Base-by-base conservation (phyloP, 2,113 vertebrate genomes). In the Nycticryphes semicollaris region DNA sequence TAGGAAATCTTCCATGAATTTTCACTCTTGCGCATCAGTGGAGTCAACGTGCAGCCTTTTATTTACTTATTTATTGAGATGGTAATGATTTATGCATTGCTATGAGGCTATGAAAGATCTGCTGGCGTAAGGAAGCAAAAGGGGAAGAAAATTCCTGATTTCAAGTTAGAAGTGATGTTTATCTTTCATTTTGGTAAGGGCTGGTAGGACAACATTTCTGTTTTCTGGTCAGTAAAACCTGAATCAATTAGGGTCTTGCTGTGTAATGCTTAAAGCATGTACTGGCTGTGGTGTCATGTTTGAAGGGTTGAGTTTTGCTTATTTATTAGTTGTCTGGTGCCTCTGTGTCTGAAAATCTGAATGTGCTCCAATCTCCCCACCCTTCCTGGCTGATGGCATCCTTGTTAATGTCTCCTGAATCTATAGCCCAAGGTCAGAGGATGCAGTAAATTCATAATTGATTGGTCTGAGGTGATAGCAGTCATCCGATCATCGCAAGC, bases 271-370 rank as follows among this genome's bases (percentile, higher is more conserved):
- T 8, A 7, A 14, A 43, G 68, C 53, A 9, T 8, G 43, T 33
- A 3, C 68, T 31, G 67, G 14, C 43, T 11, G 3, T 5, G 56
- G 51, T 39, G 62, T 47, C 68, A 4, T 1, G 22, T 75, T 31
- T 3, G 90, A 54, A 70, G 82, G 73, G 66, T 4, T 35, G 79
- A 73, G 16, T n/a, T 87, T 20, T 28, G 24, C 53, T 62, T 31
- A 10, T 62, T 91, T 41, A 53, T 83, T 67, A 27, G 41, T 4
- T 41, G n/a, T 5, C 75, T 93, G 96, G 97, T 89, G 97, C 96
- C 97, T 94, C 37, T 1, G 35, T 90, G 96, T 92, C 96, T 94
- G 95, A 67, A 57, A 35, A 28, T 16, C 35, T 50, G 66, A 35
- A 18, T 4, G 41, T 35, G 66, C 56, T 82, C 43, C 48, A 2